phyloP scores from a whole-genome alignment of 1,140 invertebrate species.

The Halotydeus destructor region DNA sequence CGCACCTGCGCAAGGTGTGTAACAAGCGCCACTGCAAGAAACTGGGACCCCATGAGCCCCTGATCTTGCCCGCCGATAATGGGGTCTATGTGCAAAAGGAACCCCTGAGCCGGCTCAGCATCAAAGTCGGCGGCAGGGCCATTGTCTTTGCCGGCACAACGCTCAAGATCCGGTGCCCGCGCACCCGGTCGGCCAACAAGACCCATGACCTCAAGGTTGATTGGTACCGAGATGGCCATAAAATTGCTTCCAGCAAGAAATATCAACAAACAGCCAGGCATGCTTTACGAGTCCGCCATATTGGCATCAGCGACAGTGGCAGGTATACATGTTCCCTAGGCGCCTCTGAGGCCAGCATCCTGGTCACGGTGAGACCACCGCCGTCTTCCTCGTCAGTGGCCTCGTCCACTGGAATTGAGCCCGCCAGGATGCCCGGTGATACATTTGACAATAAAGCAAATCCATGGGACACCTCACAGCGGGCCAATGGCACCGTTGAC shows the following conservation, averaged over 20 bases:
- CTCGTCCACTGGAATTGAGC: too few relatives aligned
- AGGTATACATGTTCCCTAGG: constrained; percentile 44
- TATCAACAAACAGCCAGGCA: constrained; percentile 19
- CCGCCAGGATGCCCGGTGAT: too few relatives aligned
- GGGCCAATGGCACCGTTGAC: too few relatives aligned
- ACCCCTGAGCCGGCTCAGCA: constrained; percentile 21
- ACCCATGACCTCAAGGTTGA: background rate
- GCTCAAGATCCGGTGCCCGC: constrained; percentile 67
- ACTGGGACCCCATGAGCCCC: constrained; percentile 32
- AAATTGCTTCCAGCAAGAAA: constrained; percentile 5
- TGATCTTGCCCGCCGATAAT: constrained; percentile 39
- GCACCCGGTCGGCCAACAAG: constrained; percentile 40
- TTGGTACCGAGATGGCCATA: constrained; percentile 15
- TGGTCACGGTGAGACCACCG: too few relatives aligned
- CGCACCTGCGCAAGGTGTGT: constrained; percentile 47
- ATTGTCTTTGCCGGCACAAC: constrained; percentile 61
- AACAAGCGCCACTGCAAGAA: constrained; percentile 48
- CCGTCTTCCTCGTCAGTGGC: too few relatives aligned
- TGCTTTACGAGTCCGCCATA: constrained; percentile 51
- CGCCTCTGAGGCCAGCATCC: too few relatives aligned
- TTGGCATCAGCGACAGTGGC: constrained; percentile 49
- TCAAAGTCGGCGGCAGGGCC: constrained; percentile 49
- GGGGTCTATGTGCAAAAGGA: constrained; percentile 55
- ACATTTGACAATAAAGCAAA: too few relatives aligned
- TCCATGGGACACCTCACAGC: too few relatives aligned